Conservation (phyloP, 1,140 invertebrate species). For the Drosophila ogumai region DNA sequence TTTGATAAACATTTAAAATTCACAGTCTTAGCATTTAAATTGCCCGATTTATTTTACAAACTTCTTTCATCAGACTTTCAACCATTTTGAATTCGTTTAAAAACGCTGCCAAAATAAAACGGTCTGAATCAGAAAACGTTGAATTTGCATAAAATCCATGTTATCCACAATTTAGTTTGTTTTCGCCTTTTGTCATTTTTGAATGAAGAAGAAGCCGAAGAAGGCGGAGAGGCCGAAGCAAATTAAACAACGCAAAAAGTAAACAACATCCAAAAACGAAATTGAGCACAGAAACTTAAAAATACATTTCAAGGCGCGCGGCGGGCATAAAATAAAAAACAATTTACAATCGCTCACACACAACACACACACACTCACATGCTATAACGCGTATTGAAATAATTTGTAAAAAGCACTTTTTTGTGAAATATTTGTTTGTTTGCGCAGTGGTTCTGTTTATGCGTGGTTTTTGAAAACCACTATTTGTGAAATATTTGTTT, state of each 20-base stretch:
- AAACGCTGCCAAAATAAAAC: slow-evolving; percentile 33
- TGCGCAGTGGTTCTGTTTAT: slow-evolving; percentile 7
- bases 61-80: slow-evolving; percentile 12
- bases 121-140: slow-evolving; percentile 36
- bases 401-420: slow-evolving; percentile 43
- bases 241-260: slow-evolving; percentile 81
- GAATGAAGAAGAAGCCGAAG: slow-evolving; percentile 38
- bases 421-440: slow-evolving; percentile 40
- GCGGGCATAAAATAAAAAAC: slow-evolving; percentile 68
- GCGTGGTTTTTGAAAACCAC: slow-evolving; percentile 4
- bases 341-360: slow-evolving; percentile 40
- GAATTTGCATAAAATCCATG: slow-evolving; percentile 61
- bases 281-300: slow-evolving; percentile 79
- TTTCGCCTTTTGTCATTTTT: slow-evolving; percentile 54
- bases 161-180: slow-evolving; percentile 52
- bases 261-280: slow-evolving; percentile 70
- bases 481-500: slow-evolving; percentile 26
- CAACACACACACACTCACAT: slow-evolving; percentile 12
- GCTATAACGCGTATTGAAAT: slow-evolving; percentile 24
- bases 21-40: background rate
- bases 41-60: slow-evolving; percentile 18
- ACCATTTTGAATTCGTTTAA: slow-evolving; percentile 52
- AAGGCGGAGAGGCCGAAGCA: slow-evolving; percentile 43
- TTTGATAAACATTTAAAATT: slow-evolving; percentile 3
- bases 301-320: slow-evolving; percentile 78